Conservation (phyloP, 2,113 vertebrate genomes). For the Ammodytes marinus region DNA sequence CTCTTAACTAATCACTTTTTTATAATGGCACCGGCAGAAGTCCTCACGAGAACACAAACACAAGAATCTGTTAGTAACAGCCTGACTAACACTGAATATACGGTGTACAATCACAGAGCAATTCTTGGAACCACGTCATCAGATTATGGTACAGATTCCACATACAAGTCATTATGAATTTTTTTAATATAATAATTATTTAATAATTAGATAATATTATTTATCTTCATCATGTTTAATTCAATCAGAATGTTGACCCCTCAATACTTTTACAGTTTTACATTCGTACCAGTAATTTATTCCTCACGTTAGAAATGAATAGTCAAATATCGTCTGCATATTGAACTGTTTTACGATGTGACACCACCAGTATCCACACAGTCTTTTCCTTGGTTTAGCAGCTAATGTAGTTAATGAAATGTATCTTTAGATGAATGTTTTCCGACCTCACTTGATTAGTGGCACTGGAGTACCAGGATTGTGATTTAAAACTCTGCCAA, state of each 20-base stretch:
- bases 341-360: neutral
- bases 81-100: too few species aligned
- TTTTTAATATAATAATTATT: too few species aligned
- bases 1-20: neutral
- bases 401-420: neutral
- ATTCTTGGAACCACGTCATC: too few species aligned
- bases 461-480: neutral
- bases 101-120: neutral
- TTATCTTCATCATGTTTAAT: neutral
- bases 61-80: neutral
- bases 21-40: neutral
- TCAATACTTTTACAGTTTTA: neutral
- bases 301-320: neutral
- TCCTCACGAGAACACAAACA: neutral
- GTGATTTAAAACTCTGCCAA: neutral
- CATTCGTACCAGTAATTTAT: neutral
- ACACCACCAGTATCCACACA: neutral
- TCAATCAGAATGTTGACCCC: neutral
- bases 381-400: neutral
- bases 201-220: neutral
- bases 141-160: too few species aligned
- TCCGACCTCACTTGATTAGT: neutral
- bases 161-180: too few species aligned
- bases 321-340: slow-evolving; percentile 24
- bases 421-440: neutral